Evolutionary conservation across 1,140 invertebrate species (phyloP).

Genomic region (Pogonognathellus flavescens): DNA sequence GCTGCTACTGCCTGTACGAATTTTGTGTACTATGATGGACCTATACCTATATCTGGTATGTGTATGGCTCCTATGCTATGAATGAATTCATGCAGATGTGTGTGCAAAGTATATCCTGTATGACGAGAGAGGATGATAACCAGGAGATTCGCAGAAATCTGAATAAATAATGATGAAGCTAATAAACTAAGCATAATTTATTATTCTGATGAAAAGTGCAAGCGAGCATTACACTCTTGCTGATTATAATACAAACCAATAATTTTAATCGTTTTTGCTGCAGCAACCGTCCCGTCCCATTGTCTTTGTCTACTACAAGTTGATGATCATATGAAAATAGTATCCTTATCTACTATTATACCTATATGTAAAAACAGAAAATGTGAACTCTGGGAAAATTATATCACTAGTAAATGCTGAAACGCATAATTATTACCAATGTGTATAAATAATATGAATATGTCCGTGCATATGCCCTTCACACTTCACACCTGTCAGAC

Average conservation of each 20-base stretch:
- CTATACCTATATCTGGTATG: too few relatives aligned
- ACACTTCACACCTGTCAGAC: too few relatives aligned
- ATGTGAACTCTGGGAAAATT: background rate
- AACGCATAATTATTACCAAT: background rate
- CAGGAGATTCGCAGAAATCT: conserved; percentile 1
- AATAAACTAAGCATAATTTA: conserved; percentile 7
- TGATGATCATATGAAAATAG: too few relatives aligned
- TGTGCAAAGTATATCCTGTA: too few relatives aligned
- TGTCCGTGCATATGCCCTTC: too few relatives aligned
- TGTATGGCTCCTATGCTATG: too few relatives aligned
- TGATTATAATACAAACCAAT: conserved; percentile 12
- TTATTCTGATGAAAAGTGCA: conserved; percentile 49
- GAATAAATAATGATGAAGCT: background rate
- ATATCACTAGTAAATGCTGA: background rate
- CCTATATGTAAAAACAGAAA: background rate
- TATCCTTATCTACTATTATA: too few relatives aligned
- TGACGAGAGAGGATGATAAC: background rate
- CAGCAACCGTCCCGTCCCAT: background rate
- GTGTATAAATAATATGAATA: too few relatives aligned
- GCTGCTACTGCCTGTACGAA: too few relatives aligned
- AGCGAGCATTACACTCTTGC: conserved; percentile 42
- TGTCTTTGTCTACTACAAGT: background rate
- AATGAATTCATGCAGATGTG: too few relatives aligned
- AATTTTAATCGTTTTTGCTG: background rate
- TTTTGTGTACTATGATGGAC: too few relatives aligned